Conservation (phyloP, 2,113 vertebrate species). For the Lycocorax pyrrhopterus region DNA sequence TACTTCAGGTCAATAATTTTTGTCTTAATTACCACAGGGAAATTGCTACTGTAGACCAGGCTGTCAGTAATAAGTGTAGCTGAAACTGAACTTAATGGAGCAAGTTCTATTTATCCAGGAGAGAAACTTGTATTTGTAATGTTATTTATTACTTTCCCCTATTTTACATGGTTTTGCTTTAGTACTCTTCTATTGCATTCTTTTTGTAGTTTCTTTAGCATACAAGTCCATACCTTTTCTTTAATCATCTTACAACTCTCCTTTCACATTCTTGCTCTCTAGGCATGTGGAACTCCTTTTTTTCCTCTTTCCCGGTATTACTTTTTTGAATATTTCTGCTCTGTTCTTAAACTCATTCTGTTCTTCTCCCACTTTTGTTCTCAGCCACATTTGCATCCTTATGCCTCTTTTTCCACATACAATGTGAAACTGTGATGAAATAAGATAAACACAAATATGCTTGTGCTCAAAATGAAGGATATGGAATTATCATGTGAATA, state of each 20-base stretch:
- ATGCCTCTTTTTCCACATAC: neutral
- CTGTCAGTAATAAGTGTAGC: neutral
- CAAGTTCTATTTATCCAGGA: neutral
- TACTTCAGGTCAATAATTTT: neutral
- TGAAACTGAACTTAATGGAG: neutral
- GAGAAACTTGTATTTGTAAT: neutral
- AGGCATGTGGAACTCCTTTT: neutral
- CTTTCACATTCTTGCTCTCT: neutral
- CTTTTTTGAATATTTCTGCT: neutral
- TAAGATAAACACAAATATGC: slow-evolving; percentile 14
- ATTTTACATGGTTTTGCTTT: neutral
- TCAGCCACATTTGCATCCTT: neutral
- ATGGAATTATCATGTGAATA: neutral
- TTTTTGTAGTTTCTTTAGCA: neutral
- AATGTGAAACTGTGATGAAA: neutral
- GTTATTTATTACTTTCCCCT: neutral
- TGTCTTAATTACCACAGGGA: neutral
- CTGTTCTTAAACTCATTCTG: neutral
- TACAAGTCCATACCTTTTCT: neutral
- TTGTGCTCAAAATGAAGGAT: neutral
- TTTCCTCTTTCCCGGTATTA: neutral
- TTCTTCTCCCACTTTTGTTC: neutral
- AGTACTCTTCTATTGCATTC: neutral
- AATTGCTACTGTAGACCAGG: neutral
- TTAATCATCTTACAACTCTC: neutral